Evolutionary conservation across 2,113 vertebrate species (phyloP), one percentile per base, ranked within the genome.

Genomic region (Lontra canadensis): DNA sequence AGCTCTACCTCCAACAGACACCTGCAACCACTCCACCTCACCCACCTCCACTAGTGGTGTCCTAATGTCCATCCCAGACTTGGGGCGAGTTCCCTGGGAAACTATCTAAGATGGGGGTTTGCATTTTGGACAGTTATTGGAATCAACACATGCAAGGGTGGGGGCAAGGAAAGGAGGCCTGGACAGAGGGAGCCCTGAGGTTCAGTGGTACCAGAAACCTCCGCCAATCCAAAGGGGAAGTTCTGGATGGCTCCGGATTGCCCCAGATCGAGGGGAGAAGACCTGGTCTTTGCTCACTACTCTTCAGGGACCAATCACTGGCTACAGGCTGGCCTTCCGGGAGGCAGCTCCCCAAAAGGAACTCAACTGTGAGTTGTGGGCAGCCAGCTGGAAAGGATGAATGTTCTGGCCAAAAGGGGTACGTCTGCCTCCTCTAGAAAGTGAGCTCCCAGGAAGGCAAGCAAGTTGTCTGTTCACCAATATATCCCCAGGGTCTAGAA

Each of bases 11-110:
- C 14, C 34, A 15, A 6, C 7, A 17, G 0, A 9, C 21, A 3
- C 26, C 61, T 73, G 21, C 47, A n/a, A 18, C 39, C 12, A 57
- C 61, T 82, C 65, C 12, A 0, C 31, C 65, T 65, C 3, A 0
- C 15, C 21, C 4, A 23, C 31, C 14, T 13, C 20, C 5, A 7
- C 25, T 1, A 2, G n/a, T 3, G 17, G 26, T 25, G 47, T 42
- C 13, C 49, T 21, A 2, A 12, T 12, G 1, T 15, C 18, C 1
- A 2, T 44, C 14, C 5, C 17, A 65, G 89, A 23, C 57, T 13
- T 20, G 3, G 11, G 42, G 34, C 21, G 14, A 29, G 67, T 20
- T 39, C 49, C 67, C 71, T 10, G 13, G 67, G 31, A 55, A 39
- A 29, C 31, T 42, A 15, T 52, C 49, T n/a, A 14, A 6, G 42